These are phyloP conservation scores for Erynnis tages DNA, from an alignment of 2,888 invertebrate genomes.

Conservation along the genomic window DNA sequence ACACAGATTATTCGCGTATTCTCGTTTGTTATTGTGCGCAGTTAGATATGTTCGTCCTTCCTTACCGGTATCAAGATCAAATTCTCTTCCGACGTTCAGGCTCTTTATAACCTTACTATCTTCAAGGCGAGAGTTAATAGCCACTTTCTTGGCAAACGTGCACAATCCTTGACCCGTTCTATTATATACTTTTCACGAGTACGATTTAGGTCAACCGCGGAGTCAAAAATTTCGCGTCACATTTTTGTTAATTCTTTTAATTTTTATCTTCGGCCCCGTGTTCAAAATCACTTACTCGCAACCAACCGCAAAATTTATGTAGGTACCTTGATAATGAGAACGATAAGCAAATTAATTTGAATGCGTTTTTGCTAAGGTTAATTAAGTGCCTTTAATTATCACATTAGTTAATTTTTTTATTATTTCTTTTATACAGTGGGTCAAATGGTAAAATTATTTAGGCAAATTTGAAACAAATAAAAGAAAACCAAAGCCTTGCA, in stretches of 20 bases:
- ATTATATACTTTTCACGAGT: constrained; percentile 23
- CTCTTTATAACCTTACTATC: constrained; percentile 18
- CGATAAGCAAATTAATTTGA: constrained; percentile 11
- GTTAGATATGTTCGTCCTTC: constrained; percentile 16
- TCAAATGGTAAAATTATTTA: too few species aligned
- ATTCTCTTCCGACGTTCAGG: constrained; percentile 13
- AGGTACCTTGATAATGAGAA: background rate
- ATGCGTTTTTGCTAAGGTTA: constrained; percentile 11
- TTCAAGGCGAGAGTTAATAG: constrained; percentile 27
- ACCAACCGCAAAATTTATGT: background rate
- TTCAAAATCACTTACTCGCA: constrained; percentile 32
- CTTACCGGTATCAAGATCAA: constrained; percentile 12
- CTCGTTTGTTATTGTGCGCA: background rate
- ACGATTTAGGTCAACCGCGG: constrained; percentile 19
- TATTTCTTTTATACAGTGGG: too few species aligned
- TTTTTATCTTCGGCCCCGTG: constrained; percentile 29
- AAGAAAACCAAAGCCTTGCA: too few species aligned
- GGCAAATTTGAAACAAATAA: too few species aligned
- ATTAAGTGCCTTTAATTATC: constrained; percentile 10
- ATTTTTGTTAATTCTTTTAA: background rate
- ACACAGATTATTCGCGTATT: background rate
- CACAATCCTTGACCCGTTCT: constrained; percentile 26
- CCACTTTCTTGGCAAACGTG: constrained; percentile 27
- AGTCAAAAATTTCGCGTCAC: constrained; percentile 8
- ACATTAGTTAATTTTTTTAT: background rate